Percentiles rank a stretch among this genome's conserved stretches.
Evolutionary conservation across 2,113 vertebrate genomes (phyloP).

Genomic region (Opisthocomus hoazin): DNA sequence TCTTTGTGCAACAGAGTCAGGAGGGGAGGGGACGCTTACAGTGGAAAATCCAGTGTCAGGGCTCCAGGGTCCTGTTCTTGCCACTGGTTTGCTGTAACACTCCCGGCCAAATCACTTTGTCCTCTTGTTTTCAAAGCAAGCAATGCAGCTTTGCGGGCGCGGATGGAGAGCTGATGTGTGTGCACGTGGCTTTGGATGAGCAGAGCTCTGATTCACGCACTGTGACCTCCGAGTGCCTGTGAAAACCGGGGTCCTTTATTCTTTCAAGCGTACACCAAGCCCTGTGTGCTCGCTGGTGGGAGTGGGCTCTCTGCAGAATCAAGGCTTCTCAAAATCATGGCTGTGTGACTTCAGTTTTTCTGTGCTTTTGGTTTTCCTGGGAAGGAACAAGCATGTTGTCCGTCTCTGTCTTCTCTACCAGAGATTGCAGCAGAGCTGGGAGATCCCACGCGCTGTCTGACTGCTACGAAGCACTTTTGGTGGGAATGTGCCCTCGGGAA

Average conservation of each 20-base stretch:
- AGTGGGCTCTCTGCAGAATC: neutral
- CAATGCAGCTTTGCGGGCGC: neutral
- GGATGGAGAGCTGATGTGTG: neutral
- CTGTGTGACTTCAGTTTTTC: neutral
- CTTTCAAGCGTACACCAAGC: rapidly evolving
- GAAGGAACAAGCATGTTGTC: rapidly evolving
- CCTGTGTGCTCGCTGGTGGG: neutral
- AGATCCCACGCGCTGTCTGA: neutral
- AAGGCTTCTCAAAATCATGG: neutral
- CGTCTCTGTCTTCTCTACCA: neutral
- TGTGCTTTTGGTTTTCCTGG: neutral
- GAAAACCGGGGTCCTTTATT: neutral
- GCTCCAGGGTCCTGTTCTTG: neutral
- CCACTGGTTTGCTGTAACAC: neutral
- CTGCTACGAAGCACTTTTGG: rapidly evolving
- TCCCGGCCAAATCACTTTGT: neutral
- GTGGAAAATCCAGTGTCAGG: neutral
- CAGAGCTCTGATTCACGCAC: neutral
- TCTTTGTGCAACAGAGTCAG: neutral
- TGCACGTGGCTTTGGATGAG: neutral
- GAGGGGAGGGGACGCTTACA: neutral
- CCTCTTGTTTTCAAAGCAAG: neutral
- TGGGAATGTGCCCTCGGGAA: neutral
- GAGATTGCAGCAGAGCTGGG: neutral
- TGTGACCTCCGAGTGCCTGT: neutral